Evolutionary conservation across 2,797 vertebrate genomes (phyloP), one percentile per base, ranked within the genome.

Genomic region (Myiotriccus ornatus): DNA sequence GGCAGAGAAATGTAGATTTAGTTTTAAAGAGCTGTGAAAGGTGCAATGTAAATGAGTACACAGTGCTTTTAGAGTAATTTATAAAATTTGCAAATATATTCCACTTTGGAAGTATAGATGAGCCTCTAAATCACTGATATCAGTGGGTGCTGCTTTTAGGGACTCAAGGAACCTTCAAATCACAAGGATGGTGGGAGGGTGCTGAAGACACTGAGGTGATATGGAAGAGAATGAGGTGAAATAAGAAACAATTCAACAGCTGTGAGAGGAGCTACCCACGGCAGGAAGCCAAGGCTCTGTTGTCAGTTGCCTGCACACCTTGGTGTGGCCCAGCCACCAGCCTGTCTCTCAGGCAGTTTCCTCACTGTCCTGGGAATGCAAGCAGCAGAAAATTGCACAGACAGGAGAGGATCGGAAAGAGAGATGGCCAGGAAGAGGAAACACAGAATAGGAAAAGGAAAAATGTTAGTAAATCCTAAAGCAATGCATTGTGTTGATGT

Each of bases 181-280:
- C 10, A 12, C 41, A 59, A 44, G 2, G 7, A 14, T 71, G 27
- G 9, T 21, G 7, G 59, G 41, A 80, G 21, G 44, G 5, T 0
- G 0, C 69, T 10, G 6, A 64, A 56, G 73, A 57, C 30, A 43
- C 13, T 0, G 3, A 69, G 23, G 20, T 41, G 39, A 16, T 37
- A 5, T 0, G 8, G 53, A 41, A 62, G 68, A 55, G 24, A 32
- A 37, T 30, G 71, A 55, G 22, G 7, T 73, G 44, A 69, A 87
- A 24, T 0, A 18, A 10, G 17, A 16, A 85, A 2, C 9, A 39
- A 2, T 22, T 5, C 25, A 27, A 3, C 5, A 46, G 20, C 44
- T 28, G 0, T 56, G 56, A 41, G 39, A 44, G 24, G 5, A 6
- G 12, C 44, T 67, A 28, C 13, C 32, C 0, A 0, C 5, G 19